phyloP scores from a whole-genome alignment of 2,797 vertebrate genomes.

The Carcharodon carcharias region DNA sequence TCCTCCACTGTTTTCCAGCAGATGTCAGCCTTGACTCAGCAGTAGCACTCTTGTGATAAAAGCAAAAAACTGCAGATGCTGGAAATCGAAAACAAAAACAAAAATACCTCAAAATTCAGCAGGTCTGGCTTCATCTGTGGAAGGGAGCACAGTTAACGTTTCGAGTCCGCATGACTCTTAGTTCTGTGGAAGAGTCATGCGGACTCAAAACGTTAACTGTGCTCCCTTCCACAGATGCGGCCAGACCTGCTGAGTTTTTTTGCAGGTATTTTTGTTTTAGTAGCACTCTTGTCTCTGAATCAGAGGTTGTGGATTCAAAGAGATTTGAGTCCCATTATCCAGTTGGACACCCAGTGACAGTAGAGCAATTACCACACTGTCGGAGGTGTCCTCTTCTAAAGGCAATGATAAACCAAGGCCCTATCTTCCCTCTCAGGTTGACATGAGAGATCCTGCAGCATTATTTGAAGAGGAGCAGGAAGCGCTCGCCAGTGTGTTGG shows the following conservation, averaged over 20 bases:
- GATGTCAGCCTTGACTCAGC: not conserved
- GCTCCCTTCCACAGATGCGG: too few relatives aligned
- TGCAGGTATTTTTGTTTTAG: too few relatives aligned
- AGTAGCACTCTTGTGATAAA: too few relatives aligned
- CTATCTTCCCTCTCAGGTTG: not conserved
- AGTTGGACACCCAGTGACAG: not conserved
- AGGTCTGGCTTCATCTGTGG: too few relatives aligned
- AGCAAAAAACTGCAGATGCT: too few relatives aligned
- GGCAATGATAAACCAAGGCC: not conserved
- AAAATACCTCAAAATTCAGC: too few relatives aligned
- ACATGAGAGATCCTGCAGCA: not conserved
- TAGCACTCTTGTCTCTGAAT: not conserved
- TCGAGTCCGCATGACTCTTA: too few relatives aligned
- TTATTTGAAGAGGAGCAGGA: not conserved
- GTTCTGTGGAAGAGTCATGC: too few relatives aligned
- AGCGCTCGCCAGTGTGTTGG: not conserved
- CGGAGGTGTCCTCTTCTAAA: not conserved
- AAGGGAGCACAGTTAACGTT: too few relatives aligned
- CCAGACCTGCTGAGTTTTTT: too few relatives aligned
- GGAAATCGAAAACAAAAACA: too few relatives aligned
- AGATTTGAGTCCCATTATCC: not conserved
- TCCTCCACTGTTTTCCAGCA: not conserved
- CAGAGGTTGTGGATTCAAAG: not conserved
- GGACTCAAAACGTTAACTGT: too few relatives aligned
- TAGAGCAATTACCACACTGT: not conserved